Base-by-base conservation (phyloP, 2,888 invertebrate genomes). In the Clusia tigrina region DNA sequence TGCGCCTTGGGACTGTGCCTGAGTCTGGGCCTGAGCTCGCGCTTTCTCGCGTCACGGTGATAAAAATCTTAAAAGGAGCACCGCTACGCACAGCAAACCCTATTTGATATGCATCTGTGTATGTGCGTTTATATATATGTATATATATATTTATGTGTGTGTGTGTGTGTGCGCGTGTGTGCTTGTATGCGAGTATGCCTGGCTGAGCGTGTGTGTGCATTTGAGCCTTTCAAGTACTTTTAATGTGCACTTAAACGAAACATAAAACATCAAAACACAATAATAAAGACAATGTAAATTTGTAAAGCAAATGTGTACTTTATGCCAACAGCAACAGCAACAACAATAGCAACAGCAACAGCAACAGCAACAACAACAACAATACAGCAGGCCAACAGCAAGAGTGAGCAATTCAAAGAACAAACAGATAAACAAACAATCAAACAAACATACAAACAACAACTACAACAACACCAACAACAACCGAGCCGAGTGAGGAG, bases 291-390 rank as follows among this genome's bases (percentile, higher is more conserved):
- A 67, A 67, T 68, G 69, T 74, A 67, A 71, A 76, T 70, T 76
- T 74, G 67, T 68, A 69, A 68, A 71, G 74, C 69, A 75, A 76
- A 67, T 67, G 75, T 66, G 64, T 53, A 46, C 32, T 32, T 32
- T 32, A 32, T 32, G 32, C 32, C 32, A 32, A 32, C 74, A 74
- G 74, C 76, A 73, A 69, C 73, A 71, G 74, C 65, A 76, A 68
- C 62, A 76, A 74, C 73, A 62, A 54, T 63, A 58, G 66, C 58
- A 68, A 65, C 72, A 63, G 18, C 48, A 48, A 48, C 20, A 63
- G 52, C 24, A 59, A 52, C 20, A 51, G 22, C 10, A 59, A 59
- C 25, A 18, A 26, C 15, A 54, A 26, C 54, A 54, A 54, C 61
- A 48, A 57, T 18, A 6, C 25, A 57, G n/a, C 20, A 22, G 54